Evolutionary conservation across 2,113 vertebrate species (phyloP).

Genomic region (Carettochelys insculpta): DNA sequence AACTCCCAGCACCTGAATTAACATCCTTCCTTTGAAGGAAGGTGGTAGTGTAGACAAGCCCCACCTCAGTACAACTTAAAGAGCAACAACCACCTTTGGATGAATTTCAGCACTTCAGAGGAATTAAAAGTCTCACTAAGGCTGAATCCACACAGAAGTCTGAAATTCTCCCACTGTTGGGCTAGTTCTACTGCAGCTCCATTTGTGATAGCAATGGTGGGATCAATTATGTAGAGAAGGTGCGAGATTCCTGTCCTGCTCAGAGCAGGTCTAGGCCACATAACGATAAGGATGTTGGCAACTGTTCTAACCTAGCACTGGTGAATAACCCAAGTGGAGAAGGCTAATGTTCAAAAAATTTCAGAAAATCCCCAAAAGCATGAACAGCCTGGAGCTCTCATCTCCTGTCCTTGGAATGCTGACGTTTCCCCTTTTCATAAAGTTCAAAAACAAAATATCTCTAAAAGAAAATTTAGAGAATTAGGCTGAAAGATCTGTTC

Average conservation of each 20-base stretch:
- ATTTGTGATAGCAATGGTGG: neutral
- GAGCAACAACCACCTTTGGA: neutral
- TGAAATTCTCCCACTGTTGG: neutral
- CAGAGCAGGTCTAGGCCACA: neutral
- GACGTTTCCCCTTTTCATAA: neutral
- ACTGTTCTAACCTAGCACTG: neutral
- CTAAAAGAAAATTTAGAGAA: neutral
- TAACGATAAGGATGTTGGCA: neutral
- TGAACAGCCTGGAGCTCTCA: neutral
- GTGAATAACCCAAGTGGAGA: neutral
- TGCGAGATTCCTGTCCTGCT: neutral
- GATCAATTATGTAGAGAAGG: neutral
- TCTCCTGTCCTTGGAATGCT: neutral
- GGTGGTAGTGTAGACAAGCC: neutral
- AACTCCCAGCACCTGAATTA: no score
- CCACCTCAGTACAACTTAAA: neutral
- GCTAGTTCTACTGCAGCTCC: neutral
- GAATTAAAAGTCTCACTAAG: neutral
- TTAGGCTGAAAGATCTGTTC: neutral
- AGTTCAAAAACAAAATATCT: neutral
- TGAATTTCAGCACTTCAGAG: neutral
- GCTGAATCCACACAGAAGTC: neutral
- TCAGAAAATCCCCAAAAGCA: no score
- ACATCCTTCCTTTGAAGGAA: no score
- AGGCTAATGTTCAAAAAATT: neutral